Base-by-base conservation (phyloP, 2,797 vertebrate species). In the Phataginus tetradactyla region DNA sequence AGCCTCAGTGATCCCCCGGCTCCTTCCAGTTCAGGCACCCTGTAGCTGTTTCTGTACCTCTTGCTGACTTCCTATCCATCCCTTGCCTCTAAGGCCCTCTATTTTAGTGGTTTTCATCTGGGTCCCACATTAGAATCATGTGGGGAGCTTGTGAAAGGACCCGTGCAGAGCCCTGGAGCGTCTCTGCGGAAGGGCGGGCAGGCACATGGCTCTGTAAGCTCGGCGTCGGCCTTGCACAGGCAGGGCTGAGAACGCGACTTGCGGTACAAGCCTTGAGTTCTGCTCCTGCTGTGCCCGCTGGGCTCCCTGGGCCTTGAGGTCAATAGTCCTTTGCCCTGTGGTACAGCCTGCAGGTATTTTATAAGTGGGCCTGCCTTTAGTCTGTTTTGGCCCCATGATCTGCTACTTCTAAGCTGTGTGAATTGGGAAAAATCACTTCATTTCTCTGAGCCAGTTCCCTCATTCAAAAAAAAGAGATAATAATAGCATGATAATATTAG, bases 371-470 rank as follows among this genome's bases (percentile, higher is more conserved):
- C 66, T 74, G 6, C 74, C 78, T 74, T 81, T 90, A 86, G 75
- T n/a, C 53, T 32, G 34, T 77, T 92, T 92, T 57, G 9, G 8
- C 75, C 55, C 61, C 42, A 42, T 20, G 37, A 51, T 72, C 32
- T 39, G 34, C 63, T 27, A 4, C 55, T 85, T 90, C 61, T 42
- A 90, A 87, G 89, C 45, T 66, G n/a, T 71, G 68, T 84, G 88
- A 42, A 59, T 79, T 77, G 68, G 83, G 23, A 59, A 84, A 45
- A 55, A 63, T 68, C 25, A 2, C 27, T 91, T 53, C 21, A 27
- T 81, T 59, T 92, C 80, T 83, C 77, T 53, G 90, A 93, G 29
- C 42, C 74, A 45, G 34, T 74, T 68, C 86, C 42, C 84, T 77
- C n/a, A 18, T 72, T 69, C 55, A 71, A 21, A 92, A 86, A 78